These are phyloP conservation scores for Hippocampus guttulatus DNA, from an alignment of 2,113 vertebrate genomes.

Conservation along the genomic window DNA sequence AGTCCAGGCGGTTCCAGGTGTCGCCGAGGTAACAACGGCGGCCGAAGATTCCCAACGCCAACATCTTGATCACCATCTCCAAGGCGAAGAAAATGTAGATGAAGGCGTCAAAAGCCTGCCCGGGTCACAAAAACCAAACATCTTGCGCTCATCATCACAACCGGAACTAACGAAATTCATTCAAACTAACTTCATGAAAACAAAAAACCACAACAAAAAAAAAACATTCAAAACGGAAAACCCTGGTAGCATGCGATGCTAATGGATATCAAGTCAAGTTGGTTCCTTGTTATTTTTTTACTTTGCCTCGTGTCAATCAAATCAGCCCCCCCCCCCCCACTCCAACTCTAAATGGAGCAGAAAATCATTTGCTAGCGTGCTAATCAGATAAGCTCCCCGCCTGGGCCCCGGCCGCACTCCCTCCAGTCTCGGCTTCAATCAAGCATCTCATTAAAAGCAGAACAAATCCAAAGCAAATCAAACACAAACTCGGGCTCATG, in stretches of 20 bases:
- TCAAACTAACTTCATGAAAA: no score
- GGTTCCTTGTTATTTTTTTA: neutral
- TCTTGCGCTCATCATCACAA: conserved; percentile 8
- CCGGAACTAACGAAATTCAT: neutral
- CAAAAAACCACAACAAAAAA: no score
- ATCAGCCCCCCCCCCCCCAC: neutral
- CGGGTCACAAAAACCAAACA: neutral
- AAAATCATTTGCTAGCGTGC: conserved; percentile 48
- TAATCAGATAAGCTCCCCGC: conserved; percentile 47
- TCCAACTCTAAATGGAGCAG: conserved; percentile 30
- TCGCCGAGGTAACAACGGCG: conserved; percentile 93
- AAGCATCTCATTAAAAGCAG: conserved; percentile 55
- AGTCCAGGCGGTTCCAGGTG: conserved; percentile 96
- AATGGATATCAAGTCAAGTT: neutral
- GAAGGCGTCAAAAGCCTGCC: conserved; percentile 71
- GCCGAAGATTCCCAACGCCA: conserved; percentile 95
- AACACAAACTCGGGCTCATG: conserved; percentile 32
- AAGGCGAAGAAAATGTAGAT: conserved; percentile 87
- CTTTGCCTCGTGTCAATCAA: neutral
- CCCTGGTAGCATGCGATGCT: no score
- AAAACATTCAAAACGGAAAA: no score
- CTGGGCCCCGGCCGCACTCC: conserved; percentile 4
- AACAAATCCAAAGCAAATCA: conserved; percentile 43
- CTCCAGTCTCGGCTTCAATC: conserved; percentile 39
- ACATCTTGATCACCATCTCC: conserved; percentile 99